Evolutionary conservation across 2,888 invertebrate genomes (phyloP), one percentile per base, ranked within the genome.

Genomic region (Autographa pulchrina): DNA sequence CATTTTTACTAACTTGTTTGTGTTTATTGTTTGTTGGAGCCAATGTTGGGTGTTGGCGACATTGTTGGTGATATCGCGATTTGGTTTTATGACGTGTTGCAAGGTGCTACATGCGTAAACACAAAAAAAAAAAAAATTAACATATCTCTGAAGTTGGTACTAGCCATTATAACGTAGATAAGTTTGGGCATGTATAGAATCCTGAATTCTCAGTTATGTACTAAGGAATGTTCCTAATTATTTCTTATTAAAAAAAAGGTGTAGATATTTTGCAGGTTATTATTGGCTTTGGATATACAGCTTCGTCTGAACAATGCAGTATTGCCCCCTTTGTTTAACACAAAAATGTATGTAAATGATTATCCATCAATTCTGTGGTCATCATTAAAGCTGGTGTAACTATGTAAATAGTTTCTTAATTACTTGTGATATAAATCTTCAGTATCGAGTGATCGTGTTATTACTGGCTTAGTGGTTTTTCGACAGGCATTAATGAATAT

Each of bases 401-500:
- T 70, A 71, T 73, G 78, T 75, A 74, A 78, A 82, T 82, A 76
- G 79, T 80, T 74, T 79, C 81, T 79, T 81, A 79, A 82, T 82
- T 77, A 82, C 75, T 25, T 67, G 73, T 66, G 78, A 80, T 82
- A 80, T 82, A 75, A 82, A 78, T 82, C 78, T 80, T 75, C 59
- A 70, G 74, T 74, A 56, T 56, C 59, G 67, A 78, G 62, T 74
- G 80, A 68, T 82, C 82, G 74, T 65, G 78, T 80, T 82, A 82
- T 82, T 82, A 78, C 70, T 65, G 58, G 70, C 72, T 75, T 81
- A 77, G 82, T 74, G 78, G 82, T 82, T 82, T 82, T 82, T 82
- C 78, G 82, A 82, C 78, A 80, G 70, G 63, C 78, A 64, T 74
- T 82, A 82, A 82, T 82, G 82, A 82, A 82, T 82, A 82, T 82